Conservation (phyloP, 2,797 vertebrate species). For the Acanthopagrus latus region DNA sequence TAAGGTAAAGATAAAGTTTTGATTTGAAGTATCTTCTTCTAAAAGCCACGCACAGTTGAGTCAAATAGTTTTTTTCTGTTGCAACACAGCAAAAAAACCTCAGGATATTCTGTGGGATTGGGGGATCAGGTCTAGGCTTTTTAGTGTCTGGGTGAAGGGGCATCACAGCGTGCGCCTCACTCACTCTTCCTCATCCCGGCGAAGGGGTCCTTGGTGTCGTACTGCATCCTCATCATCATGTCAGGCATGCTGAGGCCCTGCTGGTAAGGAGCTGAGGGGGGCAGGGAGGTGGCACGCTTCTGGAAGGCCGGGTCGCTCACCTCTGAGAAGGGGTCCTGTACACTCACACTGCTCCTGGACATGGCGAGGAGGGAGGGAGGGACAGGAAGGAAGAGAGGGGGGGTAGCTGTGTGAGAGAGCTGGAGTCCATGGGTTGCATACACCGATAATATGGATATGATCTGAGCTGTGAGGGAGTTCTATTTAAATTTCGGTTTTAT, state of each 20-base stretch:
- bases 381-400: background rate
- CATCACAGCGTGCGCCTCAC: conserved; percentile 58
- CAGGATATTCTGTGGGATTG: background rate
- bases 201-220: conserved; percentile 97
- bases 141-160: conserved; percentile 9
- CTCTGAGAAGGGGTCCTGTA: conserved; percentile 98
- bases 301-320: conserved; percentile 94
- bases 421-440: background rate
- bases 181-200: conserved; percentile 98
- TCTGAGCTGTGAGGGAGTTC: background rate
- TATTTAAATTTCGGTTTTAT: background rate
- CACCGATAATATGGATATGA: background rate
- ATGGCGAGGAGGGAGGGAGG: conserved; percentile 2
- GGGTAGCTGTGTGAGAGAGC: conserved; percentile 4
- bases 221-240: conserved; percentile 98
- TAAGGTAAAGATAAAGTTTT: conserved; percentile 29
- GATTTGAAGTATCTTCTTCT: conserved; percentile 9
- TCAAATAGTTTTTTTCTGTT: background rate
- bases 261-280: conserved; percentile 92
- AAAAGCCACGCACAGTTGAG: background rate
- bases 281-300: conserved; percentile 90
- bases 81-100: background rate
- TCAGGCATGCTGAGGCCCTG: conserved; percentile 92
- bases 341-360: conserved; percentile 91
- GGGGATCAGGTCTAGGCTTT: background rate